Evolutionary conservation across 2,113 vertebrate genomes (phyloP), one percentile per base, ranked within the genome.

Genomic region (human (Homo sapiens)): DNA sequence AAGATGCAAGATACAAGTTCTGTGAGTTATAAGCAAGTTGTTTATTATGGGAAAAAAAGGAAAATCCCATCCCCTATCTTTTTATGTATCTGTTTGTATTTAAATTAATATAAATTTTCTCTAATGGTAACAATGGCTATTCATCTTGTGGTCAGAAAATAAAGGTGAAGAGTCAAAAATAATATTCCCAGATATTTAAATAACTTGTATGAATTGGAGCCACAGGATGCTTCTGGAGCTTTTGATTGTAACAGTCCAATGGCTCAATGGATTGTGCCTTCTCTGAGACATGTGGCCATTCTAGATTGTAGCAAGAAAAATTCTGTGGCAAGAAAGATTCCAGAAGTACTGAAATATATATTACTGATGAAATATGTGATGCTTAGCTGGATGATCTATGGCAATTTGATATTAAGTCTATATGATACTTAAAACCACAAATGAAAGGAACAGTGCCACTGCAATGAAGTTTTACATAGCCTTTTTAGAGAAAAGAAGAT

Each of bases 401-500:
- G 99, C 99, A 99, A 93, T 98, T 99, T 85, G 99, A 99, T 79
- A 98, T 99, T 45, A 99, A 99, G 98, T 99, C 99, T 52, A 99
- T 99, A 99, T 99, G 99, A 80, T 99, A 99, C 99, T 99, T 99
- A 68, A 97, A 89, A 93, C 98, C 99, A 93, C 98, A 99, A 98
- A 99, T 98, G 50, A 99, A 98, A 96, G 99, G 99, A 73, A 97
- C 97, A 76, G 94, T 93, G 0, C 99, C 99, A 40, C 97, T 99
- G 96, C 99, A 99, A 97, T 99, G 99, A 98, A 99, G 99, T 97
- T 93, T 93, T 99, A 99, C 98, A 99, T 99, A 7, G 98, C 99
- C 94, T 99, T 97, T 98, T 99, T 94, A 99, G 99, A 93, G 99
- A 99, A 99, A 99, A 99, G 98, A 99, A 99, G 99, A 99, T 99